A percentile compares a stretch with the other conserved stretches of the same genome.
phyloP scores from a whole-genome alignment of 2,797 vertebrate genomes.

The Danio albolineatus region DNA sequence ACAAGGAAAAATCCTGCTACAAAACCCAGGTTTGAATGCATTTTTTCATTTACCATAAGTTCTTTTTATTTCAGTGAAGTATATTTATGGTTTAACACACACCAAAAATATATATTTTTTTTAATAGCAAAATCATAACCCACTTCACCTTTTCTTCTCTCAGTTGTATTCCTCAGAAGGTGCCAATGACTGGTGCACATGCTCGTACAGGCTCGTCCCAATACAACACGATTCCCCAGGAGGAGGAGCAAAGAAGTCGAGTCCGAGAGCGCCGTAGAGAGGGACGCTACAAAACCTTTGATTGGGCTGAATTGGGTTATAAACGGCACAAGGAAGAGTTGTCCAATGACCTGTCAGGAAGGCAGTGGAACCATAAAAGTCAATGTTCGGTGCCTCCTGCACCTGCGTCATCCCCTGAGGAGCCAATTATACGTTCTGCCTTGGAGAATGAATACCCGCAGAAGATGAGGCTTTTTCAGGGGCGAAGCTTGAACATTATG shows the following conservation, averaged over 20 bases:
- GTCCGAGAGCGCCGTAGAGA: constrained; percentile 81
- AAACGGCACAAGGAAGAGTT: constrained; percentile 76
- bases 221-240: constrained; percentile 19
- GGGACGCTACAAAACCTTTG: constrained; percentile 83
- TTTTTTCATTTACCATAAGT: not conserved
- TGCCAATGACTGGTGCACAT: constrained; percentile 71
- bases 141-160: constrained; percentile 37
- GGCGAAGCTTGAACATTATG: constrained; percentile 2
- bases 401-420: constrained; percentile 47
- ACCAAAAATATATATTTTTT: not conserved
- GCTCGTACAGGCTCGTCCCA: constrained; percentile 60
- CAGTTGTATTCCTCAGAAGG: constrained; percentile 82
- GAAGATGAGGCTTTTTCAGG: constrained; percentile 75
- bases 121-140: not conserved
- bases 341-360: constrained; percentile 30
- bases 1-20: constrained; percentile 34
- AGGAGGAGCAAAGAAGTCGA: constrained; percentile 68
- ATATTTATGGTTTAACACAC: not conserved
- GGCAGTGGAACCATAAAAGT: constrained; percentile 40
- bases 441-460: constrained; percentile 65
- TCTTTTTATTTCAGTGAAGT: not conserved
- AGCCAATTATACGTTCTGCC: constrained; percentile 52
- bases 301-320: constrained; percentile 81
- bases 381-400: constrained; percentile 39
- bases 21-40: constrained; percentile 46